Percentiles rank a stretch among this genome's conserved stretches.
These are phyloP conservation scores for Endotricha flammealis DNA, from an alignment of 2,888 invertebrate genomes.

Conservation along the genomic window DNA sequence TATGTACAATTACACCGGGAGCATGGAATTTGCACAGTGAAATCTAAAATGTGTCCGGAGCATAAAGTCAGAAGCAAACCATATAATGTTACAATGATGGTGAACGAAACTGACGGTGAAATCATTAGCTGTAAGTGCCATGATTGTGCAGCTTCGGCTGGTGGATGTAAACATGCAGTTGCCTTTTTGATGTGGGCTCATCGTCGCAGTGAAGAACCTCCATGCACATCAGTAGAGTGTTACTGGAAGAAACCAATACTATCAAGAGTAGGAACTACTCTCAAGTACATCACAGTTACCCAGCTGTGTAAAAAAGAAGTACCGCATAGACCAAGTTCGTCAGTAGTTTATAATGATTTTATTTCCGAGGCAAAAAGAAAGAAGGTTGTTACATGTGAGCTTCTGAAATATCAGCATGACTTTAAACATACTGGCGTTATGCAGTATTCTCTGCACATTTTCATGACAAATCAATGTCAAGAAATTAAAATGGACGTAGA, in stretches of 20 bases:
- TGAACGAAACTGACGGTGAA: background rate
- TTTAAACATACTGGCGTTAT: background rate
- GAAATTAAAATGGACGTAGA: constrained; percentile 1
- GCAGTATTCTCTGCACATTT: background rate
- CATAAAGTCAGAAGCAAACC: constrained; percentile 9
- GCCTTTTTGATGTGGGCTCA: constrained; percentile 12
- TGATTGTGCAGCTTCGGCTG: constrained; percentile 9
- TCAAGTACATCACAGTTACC: background rate
- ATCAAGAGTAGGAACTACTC: constrained; percentile 12
- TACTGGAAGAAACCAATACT: constrained; percentile 15
- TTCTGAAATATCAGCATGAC: background rate
- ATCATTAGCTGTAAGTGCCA: constrained; percentile 4
- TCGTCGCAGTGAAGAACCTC: constrained; percentile 8
- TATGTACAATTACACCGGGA: constrained; percentile 9
- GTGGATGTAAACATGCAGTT: constrained; percentile 10
- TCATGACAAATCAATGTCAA: constrained; percentile 1
- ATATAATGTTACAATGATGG: constrained; percentile 11
- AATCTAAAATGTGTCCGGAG: constrained; percentile 10
- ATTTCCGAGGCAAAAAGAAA: constrained; percentile 5
- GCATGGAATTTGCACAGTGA: constrained; percentile 3
- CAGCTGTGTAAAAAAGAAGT: background rate
- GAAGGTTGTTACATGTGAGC: constrained; percentile 1
- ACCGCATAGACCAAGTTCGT: background rate
- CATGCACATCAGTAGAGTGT: constrained; percentile 7
- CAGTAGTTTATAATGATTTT: background rate